Percentiles rank a stretch among this genome's conserved stretches.
phyloP scores from a whole-genome alignment of 2,113 vertebrate species.

The Tenrec ecaudatus region DNA sequence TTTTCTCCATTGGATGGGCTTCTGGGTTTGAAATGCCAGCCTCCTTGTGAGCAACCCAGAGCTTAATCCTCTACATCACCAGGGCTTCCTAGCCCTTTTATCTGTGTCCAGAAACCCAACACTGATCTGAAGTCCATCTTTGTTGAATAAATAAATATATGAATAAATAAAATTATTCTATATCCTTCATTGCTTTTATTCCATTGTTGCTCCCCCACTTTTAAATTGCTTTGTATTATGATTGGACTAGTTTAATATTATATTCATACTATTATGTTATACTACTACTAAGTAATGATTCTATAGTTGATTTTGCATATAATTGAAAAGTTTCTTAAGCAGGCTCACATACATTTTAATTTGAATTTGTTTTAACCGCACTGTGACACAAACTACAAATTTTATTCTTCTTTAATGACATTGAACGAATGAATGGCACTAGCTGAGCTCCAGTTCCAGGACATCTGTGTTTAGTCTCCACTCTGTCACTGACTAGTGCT shows the following conservation, averaged over 20 bases:
- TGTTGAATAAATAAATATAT: background rate
- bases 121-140: background rate
- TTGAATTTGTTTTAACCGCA: background rate
- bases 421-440: background rate
- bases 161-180: background rate
- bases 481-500: no score
- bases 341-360: background rate
- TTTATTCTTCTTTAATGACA: background rate
- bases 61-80: no score
- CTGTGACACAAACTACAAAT: background rate
- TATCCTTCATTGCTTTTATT: background rate
- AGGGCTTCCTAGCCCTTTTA: background rate
- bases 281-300: background rate
- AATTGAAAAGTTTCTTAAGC: background rate
- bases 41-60: background rate
- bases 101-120: background rate
- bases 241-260: background rate
- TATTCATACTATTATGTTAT: no score
- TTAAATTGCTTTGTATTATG: background rate
- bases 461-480: accelerated
- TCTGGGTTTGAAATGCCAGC: background rate
- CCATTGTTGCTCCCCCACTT: background rate
- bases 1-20: background rate
- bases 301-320: background rate
- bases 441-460: background rate